Base-by-base conservation (phyloP, 2,797 vertebrate genomes). In the Rhinatrema bivittatum region DNA sequence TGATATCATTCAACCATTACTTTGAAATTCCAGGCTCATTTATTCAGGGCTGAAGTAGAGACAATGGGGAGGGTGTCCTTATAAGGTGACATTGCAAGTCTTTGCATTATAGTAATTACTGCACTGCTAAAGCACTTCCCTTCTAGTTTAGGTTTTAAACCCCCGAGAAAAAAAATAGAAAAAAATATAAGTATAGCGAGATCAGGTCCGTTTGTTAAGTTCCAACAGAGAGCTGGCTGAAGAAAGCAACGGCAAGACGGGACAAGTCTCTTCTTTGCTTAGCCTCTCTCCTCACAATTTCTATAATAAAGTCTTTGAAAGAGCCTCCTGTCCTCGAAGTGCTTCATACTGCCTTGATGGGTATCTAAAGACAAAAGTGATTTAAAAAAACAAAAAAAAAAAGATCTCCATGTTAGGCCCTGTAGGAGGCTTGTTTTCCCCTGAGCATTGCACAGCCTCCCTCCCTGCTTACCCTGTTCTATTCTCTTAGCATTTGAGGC, bases 1-100 rank as follows among this genome's bases (percentile, higher is more conserved):
- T 72, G 69, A 61, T 77, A 54, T 16, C 56, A 47, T 38, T 51
- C 51, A 62, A 56, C 56, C 60, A 60, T 64, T 46, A 10, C 68
- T 65, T 72, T 62, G 58, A 68, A 78, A 68, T 76, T 71, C 62
- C 55, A 72, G 70, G 58, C 69, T 54, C 62, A 48, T 65, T 63
- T 60, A 47, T 56, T 65, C 68, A 42, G 50, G 49, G 57, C 3
- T 32, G 50, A 44, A 17, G 46, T 27, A 26, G 49, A 35, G 44
- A 42, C 43, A n/a, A n/a, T n/a, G n/a, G n/a, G n/a, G n/a, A n/a
- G 36, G 42, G 43, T 42, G 45, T 48, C 62, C 45, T 60, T 25
- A n/a, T n/a, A 37, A 43, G 29, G 52, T 57, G 47, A 32, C n/a
- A n/a, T n/a, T n/a, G n/a, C 54, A 54, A 44, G 21, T 39, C 46